These are phyloP conservation scores for Netelia melanura DNA, from an alignment of 2,888 invertebrate genomes.

Conservation along the genomic window DNA sequence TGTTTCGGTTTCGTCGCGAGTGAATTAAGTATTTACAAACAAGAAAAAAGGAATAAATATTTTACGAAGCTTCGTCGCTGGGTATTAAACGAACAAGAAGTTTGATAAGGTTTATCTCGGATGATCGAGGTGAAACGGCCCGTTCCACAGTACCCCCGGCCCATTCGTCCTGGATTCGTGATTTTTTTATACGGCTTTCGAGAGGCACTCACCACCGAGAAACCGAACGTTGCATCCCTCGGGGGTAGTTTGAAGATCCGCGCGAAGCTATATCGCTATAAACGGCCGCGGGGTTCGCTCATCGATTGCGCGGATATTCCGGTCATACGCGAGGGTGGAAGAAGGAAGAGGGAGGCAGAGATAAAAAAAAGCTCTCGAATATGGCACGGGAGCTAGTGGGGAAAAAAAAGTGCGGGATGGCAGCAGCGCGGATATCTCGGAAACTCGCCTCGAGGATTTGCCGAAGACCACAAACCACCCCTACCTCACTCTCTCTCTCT, in stretches of 20 bases:
- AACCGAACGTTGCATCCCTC: slow-evolving; percentile 12
- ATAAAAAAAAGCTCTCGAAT: not conserved
- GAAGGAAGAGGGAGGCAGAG: not conserved
- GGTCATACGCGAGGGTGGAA: slow-evolving; percentile 29
- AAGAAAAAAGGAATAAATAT: no score
- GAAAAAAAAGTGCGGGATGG: not conserved
- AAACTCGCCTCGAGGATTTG: slow-evolving; percentile 34
- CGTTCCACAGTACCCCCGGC: not conserved
- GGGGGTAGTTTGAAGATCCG: slow-evolving; percentile 13
- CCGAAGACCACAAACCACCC: slow-evolving; percentile 28
- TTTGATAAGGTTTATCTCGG: no score
- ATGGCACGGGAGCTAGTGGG: slow-evolving; percentile 11
- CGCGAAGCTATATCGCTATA: slow-evolving; percentile 24
- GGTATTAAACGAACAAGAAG: no score
- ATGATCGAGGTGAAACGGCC: no score
- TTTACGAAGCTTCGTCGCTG: no score
- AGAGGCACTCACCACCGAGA: not conserved
- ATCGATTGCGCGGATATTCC: slow-evolving; percentile 39
- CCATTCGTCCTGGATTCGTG: slow-evolving; percentile 5
- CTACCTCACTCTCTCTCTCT: not conserved
- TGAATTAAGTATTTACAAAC: no score
- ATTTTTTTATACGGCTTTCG: slow-evolving; percentile 35
- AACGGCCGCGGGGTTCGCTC: slow-evolving; percentile 10
- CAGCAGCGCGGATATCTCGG: slow-evolving; percentile 5
- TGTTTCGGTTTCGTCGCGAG: no score